phyloP scores from a whole-genome alignment of 30 jellyfish, hydroid and myxozoan species.

The Chironex yamaguchii region DNA sequence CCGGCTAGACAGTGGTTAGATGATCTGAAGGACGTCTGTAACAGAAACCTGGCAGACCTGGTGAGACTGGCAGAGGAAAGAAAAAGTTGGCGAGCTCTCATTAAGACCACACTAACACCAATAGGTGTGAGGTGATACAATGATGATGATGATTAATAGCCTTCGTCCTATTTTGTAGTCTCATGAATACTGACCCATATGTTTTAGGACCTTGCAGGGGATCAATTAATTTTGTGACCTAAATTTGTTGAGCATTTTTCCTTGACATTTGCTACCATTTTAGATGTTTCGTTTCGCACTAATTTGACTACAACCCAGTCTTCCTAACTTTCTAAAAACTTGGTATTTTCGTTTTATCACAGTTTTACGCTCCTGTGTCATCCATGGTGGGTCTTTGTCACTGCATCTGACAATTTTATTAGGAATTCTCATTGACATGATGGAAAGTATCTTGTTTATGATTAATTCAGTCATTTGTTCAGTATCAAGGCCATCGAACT shows the following conservation, averaged over 20 bases:
- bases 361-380: constrained; percentile 36
- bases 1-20: too few relatives aligned
- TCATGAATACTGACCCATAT: constrained; percentile 12
- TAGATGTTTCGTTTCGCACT: constrained; percentile 18
- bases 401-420: constrained; percentile 18
- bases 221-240: constrained; percentile 60
- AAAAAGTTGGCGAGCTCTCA: too few relatives aligned
- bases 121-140: too few relatives aligned
- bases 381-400: constrained; percentile 75
- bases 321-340: constrained; percentile 42
- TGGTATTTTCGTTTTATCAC: constrained; percentile 52
- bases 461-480: constrained; percentile 18
- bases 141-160: constrained; percentile 16
- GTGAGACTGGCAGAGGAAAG: too few relatives aligned
- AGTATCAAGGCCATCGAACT: not conserved
- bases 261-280: constrained; percentile 35
- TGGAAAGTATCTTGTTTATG: constrained; percentile 15
- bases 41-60: too few relatives aligned
- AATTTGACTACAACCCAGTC: constrained; percentile 40
- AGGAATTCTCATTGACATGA: constrained; percentile 20
- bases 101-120: too few relatives aligned
- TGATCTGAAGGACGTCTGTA: too few relatives aligned
- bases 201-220: constrained; percentile 40
- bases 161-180: constrained; percentile 6
- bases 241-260: constrained; percentile 22